These are phyloP conservation scores for Malurus melanocephalus DNA, from an alignment of 2,113 vertebrate species.

Conservation along the genomic window DNA sequence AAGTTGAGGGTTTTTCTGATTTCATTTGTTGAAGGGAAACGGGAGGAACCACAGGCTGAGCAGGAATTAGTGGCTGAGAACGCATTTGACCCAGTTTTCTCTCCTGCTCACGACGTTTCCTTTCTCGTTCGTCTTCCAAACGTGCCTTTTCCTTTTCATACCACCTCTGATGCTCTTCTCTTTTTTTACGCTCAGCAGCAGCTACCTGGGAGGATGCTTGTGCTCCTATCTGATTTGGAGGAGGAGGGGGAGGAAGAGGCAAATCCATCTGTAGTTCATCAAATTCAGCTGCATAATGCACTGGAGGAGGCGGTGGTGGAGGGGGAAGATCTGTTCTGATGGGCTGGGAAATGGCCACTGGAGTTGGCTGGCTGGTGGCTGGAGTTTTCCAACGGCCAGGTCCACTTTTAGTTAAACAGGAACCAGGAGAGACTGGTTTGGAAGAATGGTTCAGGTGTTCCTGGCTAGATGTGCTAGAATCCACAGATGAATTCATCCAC, in stretches of 20 bases:
- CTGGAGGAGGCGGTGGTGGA: slow-evolving; percentile 86
- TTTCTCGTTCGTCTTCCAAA: slow-evolving; percentile 92
- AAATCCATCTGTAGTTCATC: slow-evolving; percentile 77
- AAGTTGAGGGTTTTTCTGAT: slow-evolving; percentile 81
- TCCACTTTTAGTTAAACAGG: slow-evolving; percentile 88
- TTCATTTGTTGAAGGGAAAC: slow-evolving; percentile 51
- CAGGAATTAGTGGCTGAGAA: slow-evolving; percentile 61
- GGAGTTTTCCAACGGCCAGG: slow-evolving; percentile 97
- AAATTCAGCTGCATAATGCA: slow-evolving; percentile 73
- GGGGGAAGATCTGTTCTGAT: slow-evolving; percentile 88
- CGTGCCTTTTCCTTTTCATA: slow-evolving; percentile 98
- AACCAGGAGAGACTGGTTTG: slow-evolving; percentile 77
- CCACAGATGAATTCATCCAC: slow-evolving; percentile 89
- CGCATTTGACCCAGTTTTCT: slow-evolving; percentile 92
- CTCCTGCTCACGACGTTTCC: slow-evolving; percentile 93
- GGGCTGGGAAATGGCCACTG: slow-evolving; percentile 74
- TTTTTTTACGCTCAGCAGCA: slow-evolving; percentile 85
- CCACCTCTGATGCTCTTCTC: slow-evolving; percentile 97
- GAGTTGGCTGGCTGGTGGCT: slow-evolving; percentile 64
- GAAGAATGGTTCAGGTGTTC: slow-evolving; percentile 91
- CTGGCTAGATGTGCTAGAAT: slow-evolving; percentile 93
- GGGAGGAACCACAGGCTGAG: slow-evolving; percentile 58
- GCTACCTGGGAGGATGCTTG: slow-evolving; percentile 64
- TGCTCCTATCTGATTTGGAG: slow-evolving; percentile 59
- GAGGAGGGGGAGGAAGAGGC: slow-evolving; percentile 74